Evolutionary conservation across 2,888 invertebrate genomes (phyloP).

Genomic region (Yponomeuta plumbellus): DNA sequence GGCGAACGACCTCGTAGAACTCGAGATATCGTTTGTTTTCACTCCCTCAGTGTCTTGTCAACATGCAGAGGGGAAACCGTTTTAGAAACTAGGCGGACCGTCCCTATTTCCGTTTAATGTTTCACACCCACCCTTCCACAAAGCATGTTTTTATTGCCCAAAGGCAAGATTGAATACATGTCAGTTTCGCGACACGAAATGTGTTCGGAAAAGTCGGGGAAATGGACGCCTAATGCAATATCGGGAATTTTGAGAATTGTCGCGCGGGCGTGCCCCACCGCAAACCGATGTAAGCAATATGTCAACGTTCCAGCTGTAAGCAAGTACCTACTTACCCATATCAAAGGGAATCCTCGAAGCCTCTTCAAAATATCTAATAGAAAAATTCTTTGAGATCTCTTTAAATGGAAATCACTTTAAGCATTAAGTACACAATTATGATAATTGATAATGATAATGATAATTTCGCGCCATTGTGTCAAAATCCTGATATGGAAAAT

Average conservation of each 20-base stretch:
- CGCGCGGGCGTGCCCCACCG: not conserved
- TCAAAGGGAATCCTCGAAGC: too few species aligned
- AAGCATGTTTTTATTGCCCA: not conserved
- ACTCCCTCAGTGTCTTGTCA: not conserved
- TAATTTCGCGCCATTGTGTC: too few species aligned
- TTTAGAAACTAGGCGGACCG: not conserved
- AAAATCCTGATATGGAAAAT: too few species aligned
- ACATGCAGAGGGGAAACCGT: not conserved
- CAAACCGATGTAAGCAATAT: constrained; percentile 7
- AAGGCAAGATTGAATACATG: not conserved
- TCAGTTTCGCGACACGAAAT: not conserved
- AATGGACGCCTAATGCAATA: constrained; percentile 4
- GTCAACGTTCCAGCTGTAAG: constrained; percentile 1
- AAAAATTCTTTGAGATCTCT: not conserved
- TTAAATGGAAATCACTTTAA: too few species aligned
- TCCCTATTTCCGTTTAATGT: not conserved
- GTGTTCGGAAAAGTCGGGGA: not conserved
- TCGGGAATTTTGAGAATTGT: constrained; percentile 11
- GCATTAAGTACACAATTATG: too few species aligned
- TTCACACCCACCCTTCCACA: not conserved
- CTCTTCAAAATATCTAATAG: too few species aligned
- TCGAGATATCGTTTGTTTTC: not conserved
- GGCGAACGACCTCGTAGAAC: not conserved
- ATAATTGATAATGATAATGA: too few species aligned
- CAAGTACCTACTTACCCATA: constrained; percentile 1